Conservation (phyloP, 2,113 vertebrate genomes). For the Indicator maculatus region DNA sequence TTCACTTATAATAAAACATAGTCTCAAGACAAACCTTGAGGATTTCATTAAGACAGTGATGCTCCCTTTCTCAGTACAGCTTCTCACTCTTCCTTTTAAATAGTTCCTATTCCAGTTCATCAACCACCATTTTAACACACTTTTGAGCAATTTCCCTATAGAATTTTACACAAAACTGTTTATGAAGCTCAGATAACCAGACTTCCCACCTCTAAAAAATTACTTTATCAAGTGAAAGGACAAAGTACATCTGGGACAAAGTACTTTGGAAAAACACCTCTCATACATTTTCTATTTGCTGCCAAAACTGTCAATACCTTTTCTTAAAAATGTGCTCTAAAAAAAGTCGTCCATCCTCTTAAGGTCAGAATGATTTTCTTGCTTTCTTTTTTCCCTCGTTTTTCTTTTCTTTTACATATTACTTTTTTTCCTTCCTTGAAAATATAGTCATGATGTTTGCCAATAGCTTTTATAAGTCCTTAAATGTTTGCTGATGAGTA, state of each 20-base stretch:
- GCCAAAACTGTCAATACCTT: not conserved
- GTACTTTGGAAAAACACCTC: not conserved
- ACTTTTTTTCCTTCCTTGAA: not conserved
- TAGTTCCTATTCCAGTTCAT: not conserved
- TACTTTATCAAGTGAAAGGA: not conserved
- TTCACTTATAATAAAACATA: no score
- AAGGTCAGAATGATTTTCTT: not conserved
- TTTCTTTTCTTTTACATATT: not conserved
- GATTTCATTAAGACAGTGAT: not conserved
- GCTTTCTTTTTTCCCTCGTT: accelerated
- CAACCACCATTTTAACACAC: not conserved
- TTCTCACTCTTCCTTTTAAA: not conserved
- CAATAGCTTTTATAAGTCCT: not conserved
- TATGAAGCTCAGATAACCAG: not conserved
- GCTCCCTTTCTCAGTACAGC: not conserved
- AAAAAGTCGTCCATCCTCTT: not conserved
- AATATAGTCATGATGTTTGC: not conserved
- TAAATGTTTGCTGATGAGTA: not conserved
- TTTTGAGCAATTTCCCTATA: not conserved
- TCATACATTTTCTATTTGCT: not conserved
- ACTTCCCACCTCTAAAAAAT: not conserved
- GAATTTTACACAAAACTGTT: not conserved
- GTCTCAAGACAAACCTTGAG: no score
- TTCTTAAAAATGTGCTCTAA: not conserved
- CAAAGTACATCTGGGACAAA: not conserved